Percentiles rank a stretch among this genome's conserved stretches.
Conservation (phyloP, 2,888 invertebrate species). For the Bugulina stolonifera region DNA sequence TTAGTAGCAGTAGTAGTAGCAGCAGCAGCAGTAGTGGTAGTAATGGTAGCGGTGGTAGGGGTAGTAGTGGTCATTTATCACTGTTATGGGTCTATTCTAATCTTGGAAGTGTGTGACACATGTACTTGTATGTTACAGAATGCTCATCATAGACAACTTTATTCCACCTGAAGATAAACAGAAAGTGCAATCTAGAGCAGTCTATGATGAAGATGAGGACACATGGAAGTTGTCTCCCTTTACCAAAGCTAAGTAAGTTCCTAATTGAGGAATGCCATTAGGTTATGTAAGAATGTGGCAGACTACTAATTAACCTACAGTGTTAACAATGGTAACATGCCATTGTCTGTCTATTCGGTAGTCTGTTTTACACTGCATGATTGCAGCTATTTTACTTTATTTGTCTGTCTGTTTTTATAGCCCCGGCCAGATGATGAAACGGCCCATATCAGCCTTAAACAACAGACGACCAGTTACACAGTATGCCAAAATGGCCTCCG, state of each 20-base stretch:
- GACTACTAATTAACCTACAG: too few species aligned
- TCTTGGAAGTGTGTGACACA: too few species aligned
- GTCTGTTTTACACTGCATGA: background rate
- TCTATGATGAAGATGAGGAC: conserved; percentile 77
- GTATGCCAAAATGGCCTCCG: conserved; percentile 59
- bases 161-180: conserved; percentile 64
- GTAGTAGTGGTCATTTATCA: background rate
- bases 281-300: too few species aligned
- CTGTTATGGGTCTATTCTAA: too few species aligned
- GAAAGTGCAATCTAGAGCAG: conserved; percentile 66
- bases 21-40: background rate
- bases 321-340: too few species aligned
- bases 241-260: conserved; percentile 44
- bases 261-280: too few species aligned
- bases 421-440: conserved; percentile 50
- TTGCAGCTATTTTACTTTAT: background rate
- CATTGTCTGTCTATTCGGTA: background rate
- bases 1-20: background rate
- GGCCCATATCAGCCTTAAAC: conserved; percentile 63
- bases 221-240: conserved; percentile 61
- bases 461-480: conserved; percentile 62
- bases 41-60: background rate
- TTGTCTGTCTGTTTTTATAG: background rate
- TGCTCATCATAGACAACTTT: conserved; percentile 54
- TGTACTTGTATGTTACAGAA: conserved; percentile 40